Conservation (phyloP, 1,140 invertebrate genomes). For the Daktulosphaira vitifoliae region DNA sequence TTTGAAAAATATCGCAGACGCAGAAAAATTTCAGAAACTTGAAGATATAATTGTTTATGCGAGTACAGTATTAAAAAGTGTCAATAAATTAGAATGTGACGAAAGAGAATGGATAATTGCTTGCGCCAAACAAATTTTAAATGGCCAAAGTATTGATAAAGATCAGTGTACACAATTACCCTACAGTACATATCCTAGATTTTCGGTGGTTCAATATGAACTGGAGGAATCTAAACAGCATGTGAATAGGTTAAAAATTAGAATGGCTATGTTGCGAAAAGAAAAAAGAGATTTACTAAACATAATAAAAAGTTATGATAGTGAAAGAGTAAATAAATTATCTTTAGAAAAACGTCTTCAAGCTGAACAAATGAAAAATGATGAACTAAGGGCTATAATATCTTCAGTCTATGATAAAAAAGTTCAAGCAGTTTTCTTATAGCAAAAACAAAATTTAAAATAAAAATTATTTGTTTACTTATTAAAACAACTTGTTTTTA, state of each 20-base stretch:
- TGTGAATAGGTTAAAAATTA: background rate
- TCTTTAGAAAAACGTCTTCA: background rate
- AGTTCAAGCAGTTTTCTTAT: too few relatives aligned
- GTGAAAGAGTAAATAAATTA: background rate
- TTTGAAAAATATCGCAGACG: background rate
- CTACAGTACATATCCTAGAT: background rate
- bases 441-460: too few relatives aligned
- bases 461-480: too few relatives aligned
- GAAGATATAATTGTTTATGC: background rate
- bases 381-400: background rate
- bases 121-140: background rate
- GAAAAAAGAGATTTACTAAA: background rate
- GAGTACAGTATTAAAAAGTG: background rate
- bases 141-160: too few relatives aligned
- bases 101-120: background rate
- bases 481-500: too few relatives aligned
- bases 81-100: background rate
- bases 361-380: background rate
- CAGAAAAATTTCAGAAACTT: background rate
- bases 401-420: background rate
- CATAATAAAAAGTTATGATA: background rate
- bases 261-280: background rate
- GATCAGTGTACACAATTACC: background rate
- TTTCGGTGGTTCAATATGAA: background rate
- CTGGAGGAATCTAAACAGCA: background rate